Conservation (phyloP, 2,113 vertebrate genomes). For the Oplegnathus fasciatus region DNA sequence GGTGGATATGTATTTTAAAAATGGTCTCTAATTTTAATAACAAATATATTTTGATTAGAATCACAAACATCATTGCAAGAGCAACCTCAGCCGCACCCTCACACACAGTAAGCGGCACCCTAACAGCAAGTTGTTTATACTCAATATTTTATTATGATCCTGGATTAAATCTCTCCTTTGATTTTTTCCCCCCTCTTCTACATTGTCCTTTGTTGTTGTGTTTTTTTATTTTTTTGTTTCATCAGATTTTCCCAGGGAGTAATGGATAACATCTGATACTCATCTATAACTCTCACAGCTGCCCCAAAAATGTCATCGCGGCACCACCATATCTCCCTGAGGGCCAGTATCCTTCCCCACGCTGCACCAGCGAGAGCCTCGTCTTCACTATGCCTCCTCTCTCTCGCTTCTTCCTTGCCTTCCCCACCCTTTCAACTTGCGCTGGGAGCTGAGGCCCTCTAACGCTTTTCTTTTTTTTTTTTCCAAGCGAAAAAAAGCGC, state of each 20-base stretch:
- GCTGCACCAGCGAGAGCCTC: conserved; percentile 62
- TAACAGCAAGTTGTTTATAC: conserved; percentile 11
- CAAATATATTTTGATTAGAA: conserved; percentile 30
- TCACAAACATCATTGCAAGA: conserved; percentile 14
- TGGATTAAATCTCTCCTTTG: conserved; percentile 48
- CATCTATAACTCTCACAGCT: conserved; percentile 84
- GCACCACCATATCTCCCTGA: conserved; percentile 73
- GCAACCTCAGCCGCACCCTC: background rate
- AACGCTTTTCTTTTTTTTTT: conserved; percentile 16
- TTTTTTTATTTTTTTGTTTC: conserved; percentile 39
- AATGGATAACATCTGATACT: conserved; percentile 82
- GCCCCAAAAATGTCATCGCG: conserved; percentile 85
- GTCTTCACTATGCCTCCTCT: conserved; percentile 38
- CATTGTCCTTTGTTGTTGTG: conserved; percentile 42
- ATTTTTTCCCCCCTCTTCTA: conserved; percentile 15
- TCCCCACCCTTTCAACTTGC: conserved; percentile 65
- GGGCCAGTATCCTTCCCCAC: conserved; percentile 66
- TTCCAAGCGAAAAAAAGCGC: background rate
- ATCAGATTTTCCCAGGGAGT: conserved; percentile 64
- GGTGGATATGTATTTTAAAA: conserved; percentile 16
- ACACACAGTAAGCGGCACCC: background rate
- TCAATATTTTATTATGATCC: conserved; percentile 39
- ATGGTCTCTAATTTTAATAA: background rate
- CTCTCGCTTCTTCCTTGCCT: conserved; percentile 35
- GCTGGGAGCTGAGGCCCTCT: conserved; percentile 58